phyloP scores from a whole-genome alignment of 2,797 vertebrate species.

The Macroramphosus scolopax region DNA sequence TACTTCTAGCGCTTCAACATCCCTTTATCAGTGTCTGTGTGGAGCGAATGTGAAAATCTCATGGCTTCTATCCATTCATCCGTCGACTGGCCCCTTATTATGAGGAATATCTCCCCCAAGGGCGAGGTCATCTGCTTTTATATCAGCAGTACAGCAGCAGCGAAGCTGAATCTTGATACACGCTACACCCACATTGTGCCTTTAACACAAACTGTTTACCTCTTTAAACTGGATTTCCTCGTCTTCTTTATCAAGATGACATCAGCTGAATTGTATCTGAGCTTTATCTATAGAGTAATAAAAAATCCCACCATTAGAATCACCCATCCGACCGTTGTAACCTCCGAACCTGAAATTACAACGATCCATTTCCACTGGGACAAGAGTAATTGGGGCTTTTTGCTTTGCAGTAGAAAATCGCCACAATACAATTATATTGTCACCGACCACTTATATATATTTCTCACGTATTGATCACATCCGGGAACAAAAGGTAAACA shows the following conservation, averaged over 20 bases:
- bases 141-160: constrained; percentile 26
- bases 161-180: constrained; percentile 17
- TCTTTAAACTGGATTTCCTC: constrained; percentile 38
- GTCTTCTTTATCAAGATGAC: constrained; percentile 62
- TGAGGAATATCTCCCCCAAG: constrained; percentile 32
- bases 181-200: too few relatives aligned
- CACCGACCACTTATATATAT: constrained; percentile 32
- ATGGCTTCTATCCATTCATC: constrained; percentile 21
- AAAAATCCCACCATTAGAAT: constrained; percentile 60
- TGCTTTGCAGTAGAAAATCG: constrained; percentile 39
- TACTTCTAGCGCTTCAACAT: too few relatives aligned
- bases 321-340: constrained; percentile 44
- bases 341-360: constrained; percentile 71
- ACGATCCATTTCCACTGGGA: constrained; percentile 51
- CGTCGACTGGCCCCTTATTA: constrained; percentile 11
- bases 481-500: constrained; percentile 12
- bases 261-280: constrained; percentile 52
- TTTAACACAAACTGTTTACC: too few relatives aligned
- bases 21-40: constrained; percentile 10
- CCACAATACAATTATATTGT: constrained; percentile 64
- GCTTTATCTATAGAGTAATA: constrained; percentile 54
- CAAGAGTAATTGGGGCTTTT: constrained; percentile 49
- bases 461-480: constrained; percentile 42
- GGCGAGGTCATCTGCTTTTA: constrained; percentile 21
- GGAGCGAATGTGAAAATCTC: constrained; percentile 15